Evolutionary conservation across 2,113 vertebrate species (phyloP), one percentile per base, ranked within the genome.

Genomic region (Pandion haliaetus): DNA sequence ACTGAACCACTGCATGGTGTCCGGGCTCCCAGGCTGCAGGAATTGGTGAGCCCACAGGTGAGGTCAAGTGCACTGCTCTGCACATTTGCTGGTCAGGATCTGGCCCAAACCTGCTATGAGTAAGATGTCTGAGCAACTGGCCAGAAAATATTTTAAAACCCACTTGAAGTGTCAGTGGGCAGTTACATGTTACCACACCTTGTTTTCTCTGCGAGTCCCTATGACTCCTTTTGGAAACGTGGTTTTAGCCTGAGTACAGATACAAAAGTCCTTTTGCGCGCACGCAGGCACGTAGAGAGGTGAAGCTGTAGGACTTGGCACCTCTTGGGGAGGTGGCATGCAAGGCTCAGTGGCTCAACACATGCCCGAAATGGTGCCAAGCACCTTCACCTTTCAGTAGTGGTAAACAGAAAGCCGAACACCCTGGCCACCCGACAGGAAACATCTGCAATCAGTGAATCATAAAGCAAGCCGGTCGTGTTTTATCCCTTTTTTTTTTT

Each of bases 401-500:
- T 3, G 83, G 84, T 93, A 94, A 96, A 95, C 54, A 86, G 69
- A 95, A 86, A 83, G 79, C 67, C 32, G 2, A 83, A 82, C 73
- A 40, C 85, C 4, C 5, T 3, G 3, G 45, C 72, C 93, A 90
- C 80, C 91, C 63, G 7, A 78, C 95, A 97, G 96, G 95, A 97
- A 98, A 95, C 95, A 79, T 97, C 96, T 95, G 93, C 95, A 97
- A 94, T 97, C 97, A 93, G 32, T 52, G 73, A 95, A 94, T 90
- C 96, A 97, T 86, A 96, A 97, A 97, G 91, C 49, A 63, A 96
- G 91, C 54, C 76, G 80, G 42, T 80, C 8, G 6, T 69, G 61
- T 91, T 96, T 97, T 94, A 96, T 95, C 67, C 86, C 34, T 40
- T 54, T 52, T 44, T 36, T 31, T 40, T 31, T 66, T 90, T 96